Conservation (phyloP, 2,888 invertebrate genomes). For the Rhamnusium bicolor region DNA sequence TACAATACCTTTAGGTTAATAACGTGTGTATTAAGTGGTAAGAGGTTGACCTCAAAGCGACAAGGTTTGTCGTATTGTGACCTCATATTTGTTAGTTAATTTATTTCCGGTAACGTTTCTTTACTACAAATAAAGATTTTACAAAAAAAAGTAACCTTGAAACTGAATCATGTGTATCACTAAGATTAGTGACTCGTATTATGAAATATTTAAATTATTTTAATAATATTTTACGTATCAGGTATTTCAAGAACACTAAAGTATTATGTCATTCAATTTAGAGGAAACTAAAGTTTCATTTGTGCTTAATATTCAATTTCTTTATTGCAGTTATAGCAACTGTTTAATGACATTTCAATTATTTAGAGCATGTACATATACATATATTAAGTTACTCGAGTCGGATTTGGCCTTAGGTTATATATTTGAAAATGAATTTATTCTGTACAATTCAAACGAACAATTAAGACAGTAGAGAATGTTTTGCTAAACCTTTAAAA, state of each 20-base stretch:
- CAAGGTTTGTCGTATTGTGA: constrained; percentile 61
- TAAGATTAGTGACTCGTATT: constrained; percentile 27
- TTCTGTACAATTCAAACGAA: too few relatives aligned
- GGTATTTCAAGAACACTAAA: constrained; percentile 44
- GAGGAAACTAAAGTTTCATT: constrained; percentile 10
- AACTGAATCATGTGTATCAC: constrained; percentile 44
- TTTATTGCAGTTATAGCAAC: neutral
- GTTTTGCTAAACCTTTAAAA: too few relatives aligned
- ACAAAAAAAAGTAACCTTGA: constrained; percentile 56
- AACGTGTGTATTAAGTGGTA: constrained; percentile 48
- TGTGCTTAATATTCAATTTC: neutral
- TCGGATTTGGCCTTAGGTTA: too few relatives aligned
- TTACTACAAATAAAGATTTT: constrained; percentile 56
- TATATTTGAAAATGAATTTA: too few relatives aligned
- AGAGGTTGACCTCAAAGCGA: constrained; percentile 62
- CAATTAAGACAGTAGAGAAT: too few relatives aligned
- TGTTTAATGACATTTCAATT: neutral
- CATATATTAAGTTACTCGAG: too few relatives aligned
- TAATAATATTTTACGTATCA: constrained; percentile 36
- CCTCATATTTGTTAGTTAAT: constrained; percentile 55
- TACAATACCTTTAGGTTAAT: constrained; percentile 48
- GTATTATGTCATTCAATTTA: constrained; percentile 51
- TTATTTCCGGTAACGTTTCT: constrained; percentile 58
- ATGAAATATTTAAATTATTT: constrained; percentile 27
- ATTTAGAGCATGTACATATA: too few relatives aligned